Base-by-base conservation (phyloP, 2,113 vertebrate species). In the Vidua macroura region DNA sequence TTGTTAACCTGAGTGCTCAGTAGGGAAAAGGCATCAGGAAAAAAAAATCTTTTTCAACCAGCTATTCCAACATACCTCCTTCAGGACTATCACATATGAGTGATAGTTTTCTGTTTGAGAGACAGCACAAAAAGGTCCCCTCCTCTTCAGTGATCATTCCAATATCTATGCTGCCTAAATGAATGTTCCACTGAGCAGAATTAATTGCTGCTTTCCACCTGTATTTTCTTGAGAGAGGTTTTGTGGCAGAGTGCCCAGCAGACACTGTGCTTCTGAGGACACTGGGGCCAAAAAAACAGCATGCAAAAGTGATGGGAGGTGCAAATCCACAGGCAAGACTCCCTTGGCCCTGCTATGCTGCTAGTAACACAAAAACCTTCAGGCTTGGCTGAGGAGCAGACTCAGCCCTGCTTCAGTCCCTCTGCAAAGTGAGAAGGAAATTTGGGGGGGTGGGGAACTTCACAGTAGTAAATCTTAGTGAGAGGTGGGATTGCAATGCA, bases 261-360 rank as follows among this genome's bases (percentile, higher is more conserved):
- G 52, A 51, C 19, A 0, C 79, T 88, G 62, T 58, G 55, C 55
- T 80, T 20, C 55, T 94, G 1, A 2, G 59, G 83, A 83, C 25
- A 83, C 51, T 1, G 0, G 6, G 68, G 77, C 90, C 92, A 93
- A 86, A 73, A 92, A 67, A 43, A 0, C 87, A 96, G 88, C 76
- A 41, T 48, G 85, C 41, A 63, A 95, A 96, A 96, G 52, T 64
- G 93, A 86, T 88, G 60, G 90, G 91, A 93, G 90, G 60, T 72
- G 72, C 2, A 0, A 70, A 86, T 88, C 79, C 28, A 37, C 80
- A 81, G 63, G 85, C 75, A 85, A 75, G 63, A 4, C 33, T 63
- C 25, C 33, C 28, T 81, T 27, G 17, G 75, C 39, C 21, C 51
- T 91, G 39, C 21, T 21, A 23, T 58, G 35, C 55, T 51, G 33